These are phyloP conservation scores for Tetranychus truncatus DNA, from an alignment of 2,888 invertebrate species.

Conservation along the genomic window DNA sequence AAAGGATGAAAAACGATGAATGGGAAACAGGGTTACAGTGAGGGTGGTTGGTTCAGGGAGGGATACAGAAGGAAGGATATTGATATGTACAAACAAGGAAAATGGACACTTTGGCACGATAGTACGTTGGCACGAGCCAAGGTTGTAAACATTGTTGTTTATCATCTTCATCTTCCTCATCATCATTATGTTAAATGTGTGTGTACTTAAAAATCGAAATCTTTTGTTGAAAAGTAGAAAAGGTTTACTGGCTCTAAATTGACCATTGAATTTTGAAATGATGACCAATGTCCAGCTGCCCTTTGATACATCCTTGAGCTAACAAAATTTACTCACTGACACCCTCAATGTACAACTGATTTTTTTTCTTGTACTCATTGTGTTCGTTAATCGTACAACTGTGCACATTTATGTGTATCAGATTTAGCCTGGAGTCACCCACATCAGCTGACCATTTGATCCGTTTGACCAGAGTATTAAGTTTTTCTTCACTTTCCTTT, in stretches of 20 bases:
- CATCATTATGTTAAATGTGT: too few species aligned
- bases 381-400: background rate
- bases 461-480: background rate
- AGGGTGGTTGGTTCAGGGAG: background rate
- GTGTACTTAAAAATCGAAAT: background rate
- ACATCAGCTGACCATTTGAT: background rate
- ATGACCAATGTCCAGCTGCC: slow-evolving; percentile 1
- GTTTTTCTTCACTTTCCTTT: background rate
- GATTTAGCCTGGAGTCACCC: too few species aligned
- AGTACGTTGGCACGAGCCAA: background rate
- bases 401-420: too few species aligned
- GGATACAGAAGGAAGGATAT: background rate
- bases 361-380: background rate
- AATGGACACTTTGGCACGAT: background rate
- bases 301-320: background rate
- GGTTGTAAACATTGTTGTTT: background rate
- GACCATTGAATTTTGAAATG: background rate
- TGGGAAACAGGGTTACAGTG: background rate
- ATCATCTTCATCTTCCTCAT: background rate
- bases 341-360: background rate
- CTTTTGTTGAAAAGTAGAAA: background rate
- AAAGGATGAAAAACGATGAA: background rate
- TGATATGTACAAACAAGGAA: background rate
- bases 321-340: background rate
- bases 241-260: background rate